Evolutionary conservation across 2,797 vertebrate genomes (phyloP).

Genomic region (Accipiter fasciatus): DNA sequence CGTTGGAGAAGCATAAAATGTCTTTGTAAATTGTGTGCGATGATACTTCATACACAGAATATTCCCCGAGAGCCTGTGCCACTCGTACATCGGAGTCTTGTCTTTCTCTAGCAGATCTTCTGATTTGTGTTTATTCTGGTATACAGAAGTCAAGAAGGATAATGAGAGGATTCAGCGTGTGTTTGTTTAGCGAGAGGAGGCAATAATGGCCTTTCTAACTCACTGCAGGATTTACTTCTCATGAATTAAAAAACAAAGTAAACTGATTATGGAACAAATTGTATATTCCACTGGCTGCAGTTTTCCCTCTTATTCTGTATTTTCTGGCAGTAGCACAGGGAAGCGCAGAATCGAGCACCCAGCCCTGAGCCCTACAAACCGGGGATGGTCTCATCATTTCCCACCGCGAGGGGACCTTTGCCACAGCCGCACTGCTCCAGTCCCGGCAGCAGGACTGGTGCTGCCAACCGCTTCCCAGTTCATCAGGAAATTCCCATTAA

Average conservation of each 20-base stretch:
- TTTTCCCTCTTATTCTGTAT: neutral
- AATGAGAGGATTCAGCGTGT: constrained; percentile 34
- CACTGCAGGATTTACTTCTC: constrained; percentile 55
- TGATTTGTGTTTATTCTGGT: constrained; percentile 35
- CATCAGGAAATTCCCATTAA: fast-evolving
- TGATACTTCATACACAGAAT: neutral
- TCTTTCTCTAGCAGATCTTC: constrained; percentile 19
- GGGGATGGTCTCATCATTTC: neutral
- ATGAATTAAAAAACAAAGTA: constrained; percentile 55
- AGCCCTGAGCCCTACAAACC: neutral
- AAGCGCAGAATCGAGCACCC: fast-evolving
- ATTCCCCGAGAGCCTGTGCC: neutral
- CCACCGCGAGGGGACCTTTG: neutral
- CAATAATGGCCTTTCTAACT: constrained; percentile 38
- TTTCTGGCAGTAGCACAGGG: neutral
- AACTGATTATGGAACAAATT: constrained; percentile 31
- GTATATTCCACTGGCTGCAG: neutral
- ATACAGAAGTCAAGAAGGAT: constrained; percentile 27
- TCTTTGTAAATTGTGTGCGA: constrained; percentile 18
- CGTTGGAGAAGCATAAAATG: constrained; percentile 47
- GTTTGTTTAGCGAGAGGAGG: constrained; percentile 54
- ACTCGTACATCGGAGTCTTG: neutral
- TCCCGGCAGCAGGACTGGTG: neutral
- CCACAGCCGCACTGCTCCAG: neutral
- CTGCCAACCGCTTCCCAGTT: neutral